Evolutionary conservation across 2,797 vertebrate genomes (phyloP), one percentile per base, ranked within the genome.

Genomic region (Coilia nasus): DNA sequence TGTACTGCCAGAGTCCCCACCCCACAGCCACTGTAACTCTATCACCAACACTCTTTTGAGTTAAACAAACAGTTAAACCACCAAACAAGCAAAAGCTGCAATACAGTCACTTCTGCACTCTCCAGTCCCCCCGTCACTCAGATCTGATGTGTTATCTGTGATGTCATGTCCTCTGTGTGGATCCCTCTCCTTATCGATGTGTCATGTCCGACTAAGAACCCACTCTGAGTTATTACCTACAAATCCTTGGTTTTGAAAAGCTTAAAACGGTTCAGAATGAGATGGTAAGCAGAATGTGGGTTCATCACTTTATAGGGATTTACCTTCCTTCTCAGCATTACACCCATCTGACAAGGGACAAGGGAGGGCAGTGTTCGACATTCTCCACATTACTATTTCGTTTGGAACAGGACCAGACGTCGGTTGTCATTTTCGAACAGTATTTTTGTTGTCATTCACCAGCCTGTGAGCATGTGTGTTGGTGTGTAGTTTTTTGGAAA

Each of bases 91-190:
- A 35, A 75, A 7, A 75, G 0, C 67, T 35, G 15, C 25, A 71
- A 19, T 15, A 19, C 15, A 75, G 67, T 83, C 85, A 83, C 86
- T 85, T 59, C 82, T 71, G 54, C 83, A 25, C 57, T 81, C 60
- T 56, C 21, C 84, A n/a, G 44, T 83, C 67, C n/a, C 19, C 0
- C 21, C 41, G 46, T 15, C 25, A 44, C 12, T 31, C 81, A 85
- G 19, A 17, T 80, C 28, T 23, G 17, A 12, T 9, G 31, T 35
- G 5, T 25, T 5, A 1, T 17, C 28, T 35, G 28, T 35, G 28
- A 35, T 75, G 15, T 19, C 19, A 59, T 12, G 2, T 31, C 28
- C 28, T 25, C 23, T 31, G 28, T 71, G 23, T 4, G 12, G 28
- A 4, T 14, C 64, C 15, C 64, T 10, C 25, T 75, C n/a, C 11